Percentiles rank a stretch among this genome's conserved stretches.
Evolutionary conservation across 1,140 invertebrate genomes (phyloP).

Genomic region (Frieseomelitta varia): DNA sequence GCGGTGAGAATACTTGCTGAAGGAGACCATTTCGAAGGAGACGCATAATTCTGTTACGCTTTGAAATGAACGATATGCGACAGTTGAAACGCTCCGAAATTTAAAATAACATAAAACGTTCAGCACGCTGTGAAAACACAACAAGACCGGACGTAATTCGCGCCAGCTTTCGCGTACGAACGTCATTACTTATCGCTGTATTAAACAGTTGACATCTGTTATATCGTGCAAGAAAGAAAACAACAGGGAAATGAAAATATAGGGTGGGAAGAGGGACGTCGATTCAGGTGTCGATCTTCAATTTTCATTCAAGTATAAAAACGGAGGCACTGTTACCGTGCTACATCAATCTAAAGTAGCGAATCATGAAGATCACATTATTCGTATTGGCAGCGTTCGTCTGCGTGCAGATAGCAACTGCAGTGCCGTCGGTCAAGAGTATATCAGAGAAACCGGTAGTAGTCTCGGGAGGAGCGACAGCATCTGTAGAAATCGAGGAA

Average conservation of each 20-base stretch:
- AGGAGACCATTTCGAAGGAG: too few relatives aligned
- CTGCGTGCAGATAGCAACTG: background rate
- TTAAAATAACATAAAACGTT: background rate
- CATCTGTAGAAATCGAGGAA: background rate
- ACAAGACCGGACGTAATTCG: background rate
- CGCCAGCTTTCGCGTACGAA: background rate
- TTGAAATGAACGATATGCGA: too few relatives aligned
- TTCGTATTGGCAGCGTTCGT: background rate
- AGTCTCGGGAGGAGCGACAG: background rate
- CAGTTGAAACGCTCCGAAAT: background rate
- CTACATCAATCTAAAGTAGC: background rate
- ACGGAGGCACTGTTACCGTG: background rate
- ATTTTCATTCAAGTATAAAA: slow-evolving; percentile 12
- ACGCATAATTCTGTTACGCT: too few relatives aligned
- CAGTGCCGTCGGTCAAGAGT: background rate
- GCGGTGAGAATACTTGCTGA: too few relatives aligned
- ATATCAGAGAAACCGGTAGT: too few relatives aligned
- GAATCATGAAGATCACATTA: background rate
- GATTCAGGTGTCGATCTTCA: background rate
- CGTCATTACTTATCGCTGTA: background rate
- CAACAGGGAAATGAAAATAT: background rate
- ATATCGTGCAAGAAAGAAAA: background rate
- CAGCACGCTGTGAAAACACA: background rate
- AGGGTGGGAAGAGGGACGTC: background rate
- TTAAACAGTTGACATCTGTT: background rate